Evolutionary conservation across 2,797 vertebrate genomes (phyloP), one percentile per base, ranked within the genome.

Genomic region (Lagodon rhomboides): DNA sequence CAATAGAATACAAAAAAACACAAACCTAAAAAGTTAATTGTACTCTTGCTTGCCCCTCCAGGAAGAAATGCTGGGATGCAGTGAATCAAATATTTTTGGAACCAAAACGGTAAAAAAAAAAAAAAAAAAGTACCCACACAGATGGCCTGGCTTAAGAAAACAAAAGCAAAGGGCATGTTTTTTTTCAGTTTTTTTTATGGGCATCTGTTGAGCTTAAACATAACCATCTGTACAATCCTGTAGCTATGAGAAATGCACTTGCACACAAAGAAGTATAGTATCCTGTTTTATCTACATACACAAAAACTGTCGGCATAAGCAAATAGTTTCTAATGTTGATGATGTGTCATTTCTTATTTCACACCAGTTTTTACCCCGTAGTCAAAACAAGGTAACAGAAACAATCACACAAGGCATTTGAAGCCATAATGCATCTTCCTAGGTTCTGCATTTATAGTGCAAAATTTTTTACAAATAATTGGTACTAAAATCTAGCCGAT

Each of bases 401-500:
- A 67, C 5, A 51, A 17, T 9, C 44, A 60, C 58, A 50, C 55
- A 84, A 69, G 43, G 71, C 46, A 83, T 79, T 67, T 50, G 47
- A 74, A 71, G 55, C 55, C 25, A 68, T 13, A 85, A 50, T 18
- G 73, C 27, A 67, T 69, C 30, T 27, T 61, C 11, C 15, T 3
- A 77, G n/a, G 3, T 74, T 79, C 44, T 69, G 62, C 41, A 69
- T 80, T 65, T 23, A 64, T 55, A 84, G 73, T 86, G 69, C 78
- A 91, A 65, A n/a, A n/a, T n/a, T n/a, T 10, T 72, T 51, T 12
- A 54, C 22, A n/a, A 73, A 12, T 66, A 79, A 49, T 58, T 17
- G 41, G 17, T 49, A 27, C 46, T 73, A 66, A 59, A 70, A 73
- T 53, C 13, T 12, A 51, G 0, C 22, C 34, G 17, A 27, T 13